Evolutionary conservation across 1,140 invertebrate genomes (phyloP), one percentile per base, ranked within the genome.

Genomic region (Drosophila kohkoa): DNA sequence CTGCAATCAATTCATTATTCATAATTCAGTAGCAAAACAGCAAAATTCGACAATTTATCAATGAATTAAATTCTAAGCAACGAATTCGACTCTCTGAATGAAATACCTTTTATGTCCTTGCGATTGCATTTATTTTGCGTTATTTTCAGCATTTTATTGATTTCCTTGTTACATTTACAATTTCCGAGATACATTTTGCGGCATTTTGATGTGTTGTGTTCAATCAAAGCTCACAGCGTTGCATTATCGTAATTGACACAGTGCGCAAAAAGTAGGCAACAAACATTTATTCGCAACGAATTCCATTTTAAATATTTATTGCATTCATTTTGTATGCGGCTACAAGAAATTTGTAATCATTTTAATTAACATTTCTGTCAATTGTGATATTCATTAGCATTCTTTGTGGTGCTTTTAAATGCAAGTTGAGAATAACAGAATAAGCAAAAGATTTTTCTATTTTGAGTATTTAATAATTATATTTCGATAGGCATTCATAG

Each of bases 131-230:
- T 13, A 35, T 8, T 54, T 35, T 54, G 28, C 5, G 51, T 25
- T 6, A 11, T 52, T 52, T 52, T 52, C 28, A 4, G 20, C 51
- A 54, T 54, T 54, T 54, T 35, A 54, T 54, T 54, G 51, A 54
- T 54, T 54, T 54, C 28, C 3, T 54, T 35, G 51, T 16, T 25
- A 41, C 35, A 41, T 38, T 41, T 11, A 20, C 8, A 10, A 15
- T 32, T 35, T 13, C n/a, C 13, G 35, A 15, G 28, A 7, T 35
- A 32, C n/a, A 35, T 49, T 25, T 35, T 35, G 2, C 11, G 51
- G 8, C 5, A 52, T 32, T 52, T 38, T 38, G 8, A 38, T 38
- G 35, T 52, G 20, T 11, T 49, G 13, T n/a, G 2, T 30, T 13
- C 28, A 30, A 52, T 54, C n/a, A 30, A 54, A 54, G 48, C 48